Conservation (phyloP, 2,113 vertebrate species). For the Istiophorus platypterus region DNA sequence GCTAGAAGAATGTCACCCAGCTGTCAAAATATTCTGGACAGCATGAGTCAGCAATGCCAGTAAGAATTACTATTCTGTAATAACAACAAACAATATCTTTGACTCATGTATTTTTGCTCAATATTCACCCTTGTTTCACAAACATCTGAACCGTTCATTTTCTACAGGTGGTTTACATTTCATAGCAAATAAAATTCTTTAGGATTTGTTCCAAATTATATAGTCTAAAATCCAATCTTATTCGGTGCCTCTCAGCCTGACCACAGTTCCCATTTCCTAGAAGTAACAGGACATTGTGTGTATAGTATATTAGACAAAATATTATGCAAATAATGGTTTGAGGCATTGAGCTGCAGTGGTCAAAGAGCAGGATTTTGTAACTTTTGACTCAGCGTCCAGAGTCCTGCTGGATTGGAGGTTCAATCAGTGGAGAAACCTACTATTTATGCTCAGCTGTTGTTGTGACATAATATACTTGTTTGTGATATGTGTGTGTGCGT, state of each 20-base stretch:
- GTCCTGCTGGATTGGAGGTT: conserved; percentile 39
- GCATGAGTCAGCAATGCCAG: no score
- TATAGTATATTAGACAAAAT: neutral
- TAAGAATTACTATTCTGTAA: no score
- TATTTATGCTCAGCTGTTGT: conserved; percentile 9
- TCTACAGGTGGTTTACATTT: neutral
- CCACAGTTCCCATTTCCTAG: neutral
- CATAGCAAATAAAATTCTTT: neutral
- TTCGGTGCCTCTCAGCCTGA: neutral
- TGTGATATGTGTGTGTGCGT: conserved; percentile 27
- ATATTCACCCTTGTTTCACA: no score
- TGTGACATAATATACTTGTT: conserved; percentile 25
- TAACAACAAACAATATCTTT: no score
- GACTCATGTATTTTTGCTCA: no score
- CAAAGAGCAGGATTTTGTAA: conserved; percentile 58
- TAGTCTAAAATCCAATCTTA: neutral
- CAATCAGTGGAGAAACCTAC: conserved; percentile 53
- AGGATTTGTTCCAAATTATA: neutral
- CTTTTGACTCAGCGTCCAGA: conserved; percentile 51
- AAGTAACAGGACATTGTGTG: neutral
- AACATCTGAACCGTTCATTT: no score
- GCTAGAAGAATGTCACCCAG: neutral
- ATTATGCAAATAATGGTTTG: neutral
- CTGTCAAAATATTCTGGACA: conserved; percentile 1
- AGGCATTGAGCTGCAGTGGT: conserved; percentile 1